Conservation (phyloP, 2,113 vertebrate species). For the Crotalus helleri region DNA sequence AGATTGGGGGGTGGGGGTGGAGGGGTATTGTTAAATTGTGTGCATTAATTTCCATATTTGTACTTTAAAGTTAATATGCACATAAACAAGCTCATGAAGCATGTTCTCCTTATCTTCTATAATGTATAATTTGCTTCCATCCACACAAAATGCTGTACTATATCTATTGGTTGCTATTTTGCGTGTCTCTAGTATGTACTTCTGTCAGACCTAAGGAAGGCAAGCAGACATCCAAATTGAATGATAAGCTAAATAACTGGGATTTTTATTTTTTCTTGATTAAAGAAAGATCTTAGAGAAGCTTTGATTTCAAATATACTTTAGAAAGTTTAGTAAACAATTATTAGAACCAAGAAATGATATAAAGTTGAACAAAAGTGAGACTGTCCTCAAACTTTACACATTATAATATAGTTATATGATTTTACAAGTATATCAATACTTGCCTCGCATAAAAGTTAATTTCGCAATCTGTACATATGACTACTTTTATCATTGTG, state of each 20-base stretch:
- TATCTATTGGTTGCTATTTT: neutral
- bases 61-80: neutral
- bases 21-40: neutral
- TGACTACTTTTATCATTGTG: neutral
- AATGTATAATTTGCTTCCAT: neutral
- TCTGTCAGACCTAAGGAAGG: neutral
- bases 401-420: neutral
- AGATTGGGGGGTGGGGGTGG: no score
- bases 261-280: neutral
- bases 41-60: neutral
- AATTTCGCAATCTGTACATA: neutral
- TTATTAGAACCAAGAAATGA: neutral
- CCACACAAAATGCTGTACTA: neutral
- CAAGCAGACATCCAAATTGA: no score
- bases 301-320: neutral
- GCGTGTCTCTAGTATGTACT: neutral
- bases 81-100: neutral
- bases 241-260: neutral
- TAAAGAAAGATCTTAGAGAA: neutral
- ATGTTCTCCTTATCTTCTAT: neutral
- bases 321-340: neutral
- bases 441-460: neutral
- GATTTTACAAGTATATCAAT: neutral
- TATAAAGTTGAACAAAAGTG: neutral
- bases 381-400: neutral